Conservation (phyloP, 2,888 invertebrate species). For the Tortricodes alternella region DNA sequence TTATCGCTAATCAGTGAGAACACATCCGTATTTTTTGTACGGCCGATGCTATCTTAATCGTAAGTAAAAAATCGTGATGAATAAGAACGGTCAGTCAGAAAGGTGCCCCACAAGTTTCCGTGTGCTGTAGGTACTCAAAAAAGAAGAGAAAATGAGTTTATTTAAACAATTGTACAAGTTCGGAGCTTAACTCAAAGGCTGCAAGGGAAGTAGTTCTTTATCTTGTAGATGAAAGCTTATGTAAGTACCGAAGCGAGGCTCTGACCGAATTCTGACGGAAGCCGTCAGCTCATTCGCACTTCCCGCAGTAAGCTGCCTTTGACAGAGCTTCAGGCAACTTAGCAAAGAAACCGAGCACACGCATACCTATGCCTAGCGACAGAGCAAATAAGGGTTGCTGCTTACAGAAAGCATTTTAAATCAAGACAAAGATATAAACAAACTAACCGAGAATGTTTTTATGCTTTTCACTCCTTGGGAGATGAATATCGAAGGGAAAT, state of each 20-base stretch:
- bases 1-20: no score
- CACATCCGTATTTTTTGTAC: no score
- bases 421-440: no score
- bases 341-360: slow-evolving; percentile 22
- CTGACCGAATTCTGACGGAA: slow-evolving; percentile 27
- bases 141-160: no score
- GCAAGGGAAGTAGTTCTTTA: background rate
- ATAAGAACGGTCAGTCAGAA: no score
- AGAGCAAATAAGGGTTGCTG: slow-evolving; percentile 14
- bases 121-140: no score
- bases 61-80: no score
- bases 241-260: background rate
- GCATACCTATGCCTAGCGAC: slow-evolving; percentile 10
- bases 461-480: no score
- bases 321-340: slow-evolving; percentile 3
- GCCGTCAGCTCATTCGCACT: slow-evolving; percentile 14
- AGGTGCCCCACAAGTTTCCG: no score
- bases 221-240: background rate
- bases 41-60: no score
- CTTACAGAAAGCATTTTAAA: slow-evolving; percentile 13
- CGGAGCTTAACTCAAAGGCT: background rate
- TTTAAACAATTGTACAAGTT: background rate
- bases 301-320: slow-evolving; percentile 10
- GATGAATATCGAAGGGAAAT: no score
- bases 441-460: no score